Percentiles rank a stretch among this genome's conserved stretches.
These are phyloP conservation scores for Troides aeacus DNA, from an alignment of 2,888 invertebrate genomes.

Conservation along the genomic window DNA sequence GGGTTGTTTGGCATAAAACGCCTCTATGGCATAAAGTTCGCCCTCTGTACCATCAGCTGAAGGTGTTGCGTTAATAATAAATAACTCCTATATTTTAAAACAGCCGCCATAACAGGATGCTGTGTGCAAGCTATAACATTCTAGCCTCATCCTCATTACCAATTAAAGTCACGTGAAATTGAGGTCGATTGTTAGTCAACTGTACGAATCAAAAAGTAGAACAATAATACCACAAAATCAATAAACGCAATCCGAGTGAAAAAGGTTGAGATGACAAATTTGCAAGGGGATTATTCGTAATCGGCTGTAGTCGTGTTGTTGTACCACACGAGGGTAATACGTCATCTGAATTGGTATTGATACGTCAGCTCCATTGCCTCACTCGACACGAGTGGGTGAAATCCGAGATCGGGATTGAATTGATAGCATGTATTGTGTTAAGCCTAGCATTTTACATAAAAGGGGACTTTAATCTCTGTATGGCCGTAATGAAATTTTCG, in stretches of 20 bases:
- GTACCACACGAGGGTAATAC: constrained; percentile 39
- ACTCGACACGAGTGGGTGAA: constrained; percentile 35
- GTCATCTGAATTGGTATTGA: constrained; percentile 56
- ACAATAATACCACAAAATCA: no score
- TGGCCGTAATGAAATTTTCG: not conserved
- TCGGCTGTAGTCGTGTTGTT: constrained; percentile 23
- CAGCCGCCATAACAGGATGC: no score
- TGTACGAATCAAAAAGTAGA: no score
- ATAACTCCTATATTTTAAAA: no score
- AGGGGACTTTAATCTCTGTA: constrained; percentile 12
- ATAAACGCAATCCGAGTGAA: not conserved
- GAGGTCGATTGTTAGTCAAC: no score
- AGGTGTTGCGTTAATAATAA: no score
- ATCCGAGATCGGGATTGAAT: constrained; percentile 34
- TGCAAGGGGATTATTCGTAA: constrained; percentile 23
- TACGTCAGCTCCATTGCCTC: constrained; percentile 42
- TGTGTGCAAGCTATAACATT: no score
- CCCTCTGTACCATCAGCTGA: no score
- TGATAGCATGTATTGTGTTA: constrained; percentile 31
- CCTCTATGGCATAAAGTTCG: no score
- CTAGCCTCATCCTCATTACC: no score
- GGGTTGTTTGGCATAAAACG: no score
- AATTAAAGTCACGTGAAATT: no score
- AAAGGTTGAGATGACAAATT: constrained; percentile 8
- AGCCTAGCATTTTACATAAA: constrained; percentile 19